Base-by-base conservation (phyloP, 2,797 vertebrate genomes). In the Sebastes steindachneri region DNA sequence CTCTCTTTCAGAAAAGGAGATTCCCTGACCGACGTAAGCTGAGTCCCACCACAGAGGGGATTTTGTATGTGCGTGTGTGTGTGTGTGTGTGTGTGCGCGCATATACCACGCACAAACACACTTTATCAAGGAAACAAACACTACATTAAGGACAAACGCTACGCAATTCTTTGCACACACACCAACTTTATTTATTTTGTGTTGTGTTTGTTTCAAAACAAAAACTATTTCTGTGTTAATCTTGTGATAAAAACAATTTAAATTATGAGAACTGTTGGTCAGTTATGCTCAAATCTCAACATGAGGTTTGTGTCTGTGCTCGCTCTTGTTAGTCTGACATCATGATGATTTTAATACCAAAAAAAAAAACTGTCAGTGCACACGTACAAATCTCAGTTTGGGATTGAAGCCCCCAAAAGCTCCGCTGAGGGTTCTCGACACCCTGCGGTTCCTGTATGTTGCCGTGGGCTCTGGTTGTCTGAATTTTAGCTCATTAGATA, bases 161-260 rank as follows among this genome's bases (percentile, higher is more conserved):
- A 57, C 29, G 83, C 86, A 82, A 23, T 73, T 89, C 75, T 89
- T 94, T 92, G 90, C 92, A 92, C 93, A 88, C 79, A 73, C 63
- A 69, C 65, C 51, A 77, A 84, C 53, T 14, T 83, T 93, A 94
- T 95, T 93, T 94, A 93, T 94, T 92, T 90, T 82, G 41, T 78
- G 37, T 73, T 73, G 75, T 75, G 68, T 86, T 92, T 83, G 76
- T 86, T 73, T 64, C 53, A 76, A 79, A 89, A 87, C 75, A 75
- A 86, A 71, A 71, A 85, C 17, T 70, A 78, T 84, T 63, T 85
- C 48, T 63, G 54, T 83, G 77, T 78, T 78, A 68, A 82, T 83
- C 35, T 69, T 75, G 58, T 58, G 73, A 65, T 4, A 25, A 31
- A 29, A 58, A 41, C 31, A 48, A 68, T 10, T 26, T 21, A 7